Evolutionary conservation across 2,113 vertebrate genomes (phyloP).

Genomic region (Channa argus): DNA sequence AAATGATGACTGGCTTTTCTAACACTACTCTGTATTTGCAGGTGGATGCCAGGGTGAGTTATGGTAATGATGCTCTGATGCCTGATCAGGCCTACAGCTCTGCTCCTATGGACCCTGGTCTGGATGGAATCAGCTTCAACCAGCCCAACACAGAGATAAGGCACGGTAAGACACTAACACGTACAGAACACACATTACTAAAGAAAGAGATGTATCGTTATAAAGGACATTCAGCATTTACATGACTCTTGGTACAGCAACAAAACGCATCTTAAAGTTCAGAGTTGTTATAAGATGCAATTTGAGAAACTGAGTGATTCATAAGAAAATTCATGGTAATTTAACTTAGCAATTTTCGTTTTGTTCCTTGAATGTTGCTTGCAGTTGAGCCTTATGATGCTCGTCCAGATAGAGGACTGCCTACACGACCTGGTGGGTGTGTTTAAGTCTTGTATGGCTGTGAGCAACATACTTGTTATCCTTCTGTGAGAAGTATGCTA

Average conservation of each 20-base stretch:
- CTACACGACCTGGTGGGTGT: slow-evolving; percentile 92
- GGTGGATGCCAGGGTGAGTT: slow-evolving; percentile 93
- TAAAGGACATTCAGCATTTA: neutral
- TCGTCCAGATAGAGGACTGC: slow-evolving; percentile 95
- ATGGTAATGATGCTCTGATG: slow-evolving; percentile 97
- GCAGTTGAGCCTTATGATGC: slow-evolving; percentile 96
- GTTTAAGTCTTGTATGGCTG: neutral
- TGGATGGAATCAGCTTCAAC: slow-evolving; percentile 92
- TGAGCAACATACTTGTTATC: neutral
- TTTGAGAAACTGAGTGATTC: neutral
- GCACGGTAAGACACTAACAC: slow-evolving; percentile 84
- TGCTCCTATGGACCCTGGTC: slow-evolving; percentile 87
- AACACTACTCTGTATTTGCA: slow-evolving; percentile 65
- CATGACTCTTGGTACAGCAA: neutral
- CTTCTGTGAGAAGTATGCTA: neutral
- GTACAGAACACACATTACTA: neutral
- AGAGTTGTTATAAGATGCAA: neutral
- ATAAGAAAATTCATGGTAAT: neutral
- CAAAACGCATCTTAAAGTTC: neutral
- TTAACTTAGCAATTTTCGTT: neutral
- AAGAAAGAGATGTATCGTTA: neutral
- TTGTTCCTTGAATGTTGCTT: slow-evolving; percentile 13
- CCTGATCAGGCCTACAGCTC: slow-evolving; percentile 93
- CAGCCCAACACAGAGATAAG: slow-evolving; percentile 94
- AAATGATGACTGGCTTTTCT: neutral